phyloP scores from a whole-genome alignment of 1,140 invertebrate species.

The Bursaphelenchus mucronatus region DNA sequence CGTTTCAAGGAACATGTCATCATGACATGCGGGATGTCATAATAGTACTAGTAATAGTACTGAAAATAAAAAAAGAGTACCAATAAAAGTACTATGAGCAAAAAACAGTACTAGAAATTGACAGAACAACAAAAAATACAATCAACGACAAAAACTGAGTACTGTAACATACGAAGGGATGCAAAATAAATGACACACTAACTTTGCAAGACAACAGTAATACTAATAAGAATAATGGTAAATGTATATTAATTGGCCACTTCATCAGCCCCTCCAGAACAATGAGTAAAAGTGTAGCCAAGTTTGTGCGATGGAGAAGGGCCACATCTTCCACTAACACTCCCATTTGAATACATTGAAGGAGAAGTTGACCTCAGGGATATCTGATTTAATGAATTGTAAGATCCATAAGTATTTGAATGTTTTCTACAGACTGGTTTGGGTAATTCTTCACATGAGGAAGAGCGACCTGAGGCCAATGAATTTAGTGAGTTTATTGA shows the following conservation, averaged over 20 bases:
- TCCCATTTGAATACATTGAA: slow-evolving; percentile 23
- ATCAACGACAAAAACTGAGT: background rate
- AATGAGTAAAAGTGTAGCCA: slow-evolving; percentile 23
- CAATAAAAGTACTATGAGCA: too few relatives aligned
- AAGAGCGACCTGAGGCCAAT: slow-evolving; percentile 12
- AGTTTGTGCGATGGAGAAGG: slow-evolving; percentile 20
- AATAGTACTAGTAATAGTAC: too few relatives aligned
- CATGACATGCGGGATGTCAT: too few relatives aligned
- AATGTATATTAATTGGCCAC: slow-evolving; percentile 1
- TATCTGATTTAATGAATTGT: slow-evolving; percentile 22
- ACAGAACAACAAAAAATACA: slow-evolving; percentile 8
- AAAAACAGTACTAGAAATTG: background rate
- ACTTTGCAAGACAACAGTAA: slow-evolving; percentile 1
- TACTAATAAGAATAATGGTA: background rate
- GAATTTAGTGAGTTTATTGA: slow-evolving; percentile 20
- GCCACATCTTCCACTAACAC: slow-evolving; percentile 17
- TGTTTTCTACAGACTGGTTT: slow-evolving; percentile 39
- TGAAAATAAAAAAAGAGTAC: too few relatives aligned
- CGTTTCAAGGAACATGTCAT: too few relatives aligned
- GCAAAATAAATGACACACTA: background rate
- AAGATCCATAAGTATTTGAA: slow-evolving; percentile 19
- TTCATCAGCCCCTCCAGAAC: slow-evolving; percentile 7
- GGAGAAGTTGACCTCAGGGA: slow-evolving; percentile 25
- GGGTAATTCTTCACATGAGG: slow-evolving; percentile 36
- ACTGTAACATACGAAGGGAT: background rate